Evolutionary conservation across 2,113 vertebrate genomes (phyloP), one percentile per base, ranked within the genome.

Genomic region (Odocoileus virginianus): DNA sequence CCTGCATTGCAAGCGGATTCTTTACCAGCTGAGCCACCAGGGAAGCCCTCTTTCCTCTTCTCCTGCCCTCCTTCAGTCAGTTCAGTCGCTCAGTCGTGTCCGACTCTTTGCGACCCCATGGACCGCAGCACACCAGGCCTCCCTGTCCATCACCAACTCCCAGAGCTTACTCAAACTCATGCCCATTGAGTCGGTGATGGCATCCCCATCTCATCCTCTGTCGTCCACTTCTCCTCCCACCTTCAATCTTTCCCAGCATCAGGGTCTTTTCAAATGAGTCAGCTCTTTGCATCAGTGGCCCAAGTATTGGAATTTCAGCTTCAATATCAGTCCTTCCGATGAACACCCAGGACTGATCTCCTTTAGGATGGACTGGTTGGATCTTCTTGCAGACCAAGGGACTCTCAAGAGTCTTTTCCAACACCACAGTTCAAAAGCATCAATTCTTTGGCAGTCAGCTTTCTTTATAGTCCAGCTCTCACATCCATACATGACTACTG

Each of bases 361-460:
- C n/a, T 71, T 71, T 71, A 71, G 67, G 67, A 40, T 40, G n/a
- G n/a, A 71, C 0, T 40, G 67, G n/a, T 12, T 40, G 2, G 19
- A 71, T 71, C n/a, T 71, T 0, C 5, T 71, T 71, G 67, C 19
- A 40, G n/a, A 40, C 19, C n/a, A 40, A 40, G 67, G 67, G n/a
- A 40, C 67, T 23, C 67, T 23, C n/a, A 71, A 71, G 9, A 21
- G 64, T 71, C 64, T 36, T 71, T 19, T 71, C n/a, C 64, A 36
- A 6, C 17, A 0, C 64, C 64, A 71, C n/a, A 71, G 17, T 71
- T 71, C 17, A 36, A 71, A 71, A 36, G 19, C 64, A 71, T 71
- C 64, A 12, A 36, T 23, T 71, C n/a, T 71, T 40, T 0, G 0
- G 67, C 2, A 0, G 10, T 71, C 67, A 71, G 67, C n/a, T 6